Percentiles rank a stretch among this genome's conserved stretches.
Evolutionary conservation across 2,113 vertebrate species (phyloP).

Genomic region (Oreochromis aureus): DNA sequence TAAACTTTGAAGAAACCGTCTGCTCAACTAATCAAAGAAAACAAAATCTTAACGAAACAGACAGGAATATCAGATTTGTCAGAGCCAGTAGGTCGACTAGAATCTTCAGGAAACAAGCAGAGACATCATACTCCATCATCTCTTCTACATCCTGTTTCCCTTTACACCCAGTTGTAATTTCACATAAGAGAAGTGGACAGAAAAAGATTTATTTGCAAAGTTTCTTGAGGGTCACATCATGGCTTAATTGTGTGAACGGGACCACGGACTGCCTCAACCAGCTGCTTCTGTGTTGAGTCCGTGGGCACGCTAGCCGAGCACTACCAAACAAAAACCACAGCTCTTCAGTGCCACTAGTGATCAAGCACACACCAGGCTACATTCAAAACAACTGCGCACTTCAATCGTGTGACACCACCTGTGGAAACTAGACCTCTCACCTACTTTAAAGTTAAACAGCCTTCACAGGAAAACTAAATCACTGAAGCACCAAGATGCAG

Average conservation of each 20-base stretch:
- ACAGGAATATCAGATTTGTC: background rate
- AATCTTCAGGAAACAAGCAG: background rate
- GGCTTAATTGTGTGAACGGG: rapidly evolving
- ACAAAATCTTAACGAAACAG: background rate
- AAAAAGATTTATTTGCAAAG: background rate
- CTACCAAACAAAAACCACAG: background rate
- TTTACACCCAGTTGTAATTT: rapidly evolving
- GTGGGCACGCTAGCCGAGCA: background rate
- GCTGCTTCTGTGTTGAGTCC: background rate
- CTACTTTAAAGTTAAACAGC: background rate
- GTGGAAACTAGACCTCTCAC: background rate
- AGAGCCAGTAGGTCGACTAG: background rate
- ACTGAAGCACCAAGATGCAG: rapidly evolving
- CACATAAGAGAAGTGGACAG: rapidly evolving
- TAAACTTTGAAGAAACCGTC: background rate
- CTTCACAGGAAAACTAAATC: background rate
- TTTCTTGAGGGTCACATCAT: rapidly evolving
- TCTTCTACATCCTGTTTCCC: background rate
- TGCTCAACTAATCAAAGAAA: background rate
- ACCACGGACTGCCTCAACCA: rapidly evolving
- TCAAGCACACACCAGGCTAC: background rate
- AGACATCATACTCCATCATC: background rate
- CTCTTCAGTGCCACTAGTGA: background rate
- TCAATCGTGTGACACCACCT: background rate
- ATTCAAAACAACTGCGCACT: rapidly evolving